phyloP scores from a whole-genome alignment of 2,888 invertebrate genomes.

The Belgica antarctica region DNA sequence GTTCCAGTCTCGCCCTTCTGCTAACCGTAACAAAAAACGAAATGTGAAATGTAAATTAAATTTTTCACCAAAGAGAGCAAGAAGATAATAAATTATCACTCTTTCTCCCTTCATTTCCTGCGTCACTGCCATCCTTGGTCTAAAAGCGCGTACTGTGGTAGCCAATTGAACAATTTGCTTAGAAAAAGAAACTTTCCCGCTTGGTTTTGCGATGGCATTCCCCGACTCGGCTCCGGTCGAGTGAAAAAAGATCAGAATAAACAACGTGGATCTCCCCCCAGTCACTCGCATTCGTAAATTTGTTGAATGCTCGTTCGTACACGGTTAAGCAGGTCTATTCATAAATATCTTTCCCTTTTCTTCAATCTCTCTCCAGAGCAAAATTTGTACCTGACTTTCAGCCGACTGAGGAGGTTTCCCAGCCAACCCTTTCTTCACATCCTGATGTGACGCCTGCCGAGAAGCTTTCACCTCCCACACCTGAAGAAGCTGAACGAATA shows the following conservation, averaged over 20 bases:
- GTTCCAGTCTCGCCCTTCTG: neutral
- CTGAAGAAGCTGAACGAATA: conserved; percentile 73
- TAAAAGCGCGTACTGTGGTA: too few species aligned
- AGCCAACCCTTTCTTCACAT: conserved; percentile 46
- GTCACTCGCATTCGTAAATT: conserved; percentile 1
- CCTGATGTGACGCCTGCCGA: conserved; percentile 52
- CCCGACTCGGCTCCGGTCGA: neutral
- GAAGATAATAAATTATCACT: conserved; percentile 13
- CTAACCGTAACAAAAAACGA: neutral
- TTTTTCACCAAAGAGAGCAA: neutral
- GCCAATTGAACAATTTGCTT: too few species aligned
- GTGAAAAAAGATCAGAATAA: neutral
- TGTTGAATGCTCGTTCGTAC: conserved; percentile 14
- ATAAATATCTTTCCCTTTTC: conserved; percentile 2
- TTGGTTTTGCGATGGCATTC: too few species aligned
- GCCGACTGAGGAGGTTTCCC: conserved; percentile 58
- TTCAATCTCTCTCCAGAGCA: conserved; percentile 57
- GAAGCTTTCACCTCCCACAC: conserved; percentile 62
- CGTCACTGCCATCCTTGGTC: too few species aligned
- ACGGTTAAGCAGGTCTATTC: neutral
- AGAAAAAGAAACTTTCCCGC: too few species aligned
- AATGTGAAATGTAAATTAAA: conserved; percentile 35
- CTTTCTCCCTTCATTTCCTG: conserved; percentile 6
- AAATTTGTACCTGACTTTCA: conserved; percentile 71
- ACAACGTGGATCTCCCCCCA: neutral